Evolutionary conservation across 2,888 invertebrate genomes (phyloP).

Genomic region (Petrolisthes manimaculis): DNA sequence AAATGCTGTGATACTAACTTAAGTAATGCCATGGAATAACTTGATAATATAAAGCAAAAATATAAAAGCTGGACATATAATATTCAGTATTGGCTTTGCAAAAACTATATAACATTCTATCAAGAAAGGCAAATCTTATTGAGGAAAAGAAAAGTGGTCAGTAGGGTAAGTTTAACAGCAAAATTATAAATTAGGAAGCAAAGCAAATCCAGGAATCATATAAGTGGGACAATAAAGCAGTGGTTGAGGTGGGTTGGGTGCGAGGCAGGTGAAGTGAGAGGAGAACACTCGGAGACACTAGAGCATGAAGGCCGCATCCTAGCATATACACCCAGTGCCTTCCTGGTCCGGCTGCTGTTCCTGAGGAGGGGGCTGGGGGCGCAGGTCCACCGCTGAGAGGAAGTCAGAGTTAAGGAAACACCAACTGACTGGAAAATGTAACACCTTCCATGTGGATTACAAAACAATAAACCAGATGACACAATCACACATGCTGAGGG

Average conservation of each 20-base stretch:
- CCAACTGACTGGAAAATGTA: neutral
- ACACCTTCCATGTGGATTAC: neutral
- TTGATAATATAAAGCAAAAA: no score
- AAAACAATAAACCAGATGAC: neutral
- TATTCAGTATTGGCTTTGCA: no score
- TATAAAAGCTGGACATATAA: no score
- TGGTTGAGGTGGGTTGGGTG: neutral
- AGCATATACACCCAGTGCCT: constrained; percentile 68
- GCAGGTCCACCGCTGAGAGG: constrained; percentile 64
- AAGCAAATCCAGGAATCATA: constrained; percentile 1
- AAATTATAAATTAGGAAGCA: neutral
- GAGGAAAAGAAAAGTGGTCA: neutral
- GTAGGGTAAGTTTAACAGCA: no score
- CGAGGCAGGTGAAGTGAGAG: constrained; percentile 31
- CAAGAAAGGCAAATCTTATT: neutral
- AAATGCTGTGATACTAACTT: no score
- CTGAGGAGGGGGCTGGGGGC: constrained; percentile 65
- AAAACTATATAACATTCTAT: no score
- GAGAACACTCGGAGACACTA: constrained; percentile 52
- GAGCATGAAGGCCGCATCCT: constrained; percentile 67
- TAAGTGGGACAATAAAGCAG: neutral
- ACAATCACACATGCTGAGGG: neutral
- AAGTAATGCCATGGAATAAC: no score
- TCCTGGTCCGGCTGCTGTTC: constrained; percentile 65
- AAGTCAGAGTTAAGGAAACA: constrained; percentile 54